Evolutionary conservation across 2,888 invertebrate genomes (phyloP).

Genomic region (Epistrophella euchroma): DNA sequence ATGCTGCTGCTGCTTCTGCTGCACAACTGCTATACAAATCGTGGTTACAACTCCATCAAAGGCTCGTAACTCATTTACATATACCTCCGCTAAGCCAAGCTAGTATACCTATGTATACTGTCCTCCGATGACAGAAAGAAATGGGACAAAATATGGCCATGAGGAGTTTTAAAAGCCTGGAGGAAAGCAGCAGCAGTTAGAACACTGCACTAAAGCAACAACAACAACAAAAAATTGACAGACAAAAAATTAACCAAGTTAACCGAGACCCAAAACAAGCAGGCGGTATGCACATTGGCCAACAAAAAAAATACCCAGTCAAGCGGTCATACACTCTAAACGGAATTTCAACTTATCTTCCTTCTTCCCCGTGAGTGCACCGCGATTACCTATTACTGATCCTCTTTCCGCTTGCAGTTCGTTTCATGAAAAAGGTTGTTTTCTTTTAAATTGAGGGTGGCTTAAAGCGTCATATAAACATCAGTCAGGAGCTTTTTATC

Average conservation of each 20-base stretch:
- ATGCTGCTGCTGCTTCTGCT: constrained; percentile 35
- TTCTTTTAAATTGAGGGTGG: neutral
- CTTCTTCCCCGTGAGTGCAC: neutral
- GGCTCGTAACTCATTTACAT: constrained; percentile 76
- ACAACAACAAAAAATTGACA: constrained; percentile 28
- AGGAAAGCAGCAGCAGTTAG: constrained; percentile 16
- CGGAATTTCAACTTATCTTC: constrained; percentile 58
- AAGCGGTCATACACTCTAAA: constrained; percentile 70
- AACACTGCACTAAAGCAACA: neutral
- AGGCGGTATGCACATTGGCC: constrained; percentile 59
- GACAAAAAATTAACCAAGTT: constrained; percentile 54
- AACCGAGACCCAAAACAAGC: constrained; percentile 69
- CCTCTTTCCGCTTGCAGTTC: neutral
- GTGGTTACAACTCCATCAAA: constrained; percentile 76
- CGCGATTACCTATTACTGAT: neutral
- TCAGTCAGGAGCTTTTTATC: neutral
- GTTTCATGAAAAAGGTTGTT: neutral
- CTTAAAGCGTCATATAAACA: neutral
- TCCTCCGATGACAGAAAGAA: constrained; percentile 70
- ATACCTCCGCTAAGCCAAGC: constrained; percentile 63
- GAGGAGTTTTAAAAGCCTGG: constrained; percentile 25
- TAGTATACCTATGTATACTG: constrained; percentile 29
- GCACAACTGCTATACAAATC: constrained; percentile 70
- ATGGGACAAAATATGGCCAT: constrained; percentile 73
- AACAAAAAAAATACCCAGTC: constrained; percentile 57